Evolutionary conservation across 2,888 invertebrate species (phyloP).

Genomic region (Acanthopleura granulata): DNA sequence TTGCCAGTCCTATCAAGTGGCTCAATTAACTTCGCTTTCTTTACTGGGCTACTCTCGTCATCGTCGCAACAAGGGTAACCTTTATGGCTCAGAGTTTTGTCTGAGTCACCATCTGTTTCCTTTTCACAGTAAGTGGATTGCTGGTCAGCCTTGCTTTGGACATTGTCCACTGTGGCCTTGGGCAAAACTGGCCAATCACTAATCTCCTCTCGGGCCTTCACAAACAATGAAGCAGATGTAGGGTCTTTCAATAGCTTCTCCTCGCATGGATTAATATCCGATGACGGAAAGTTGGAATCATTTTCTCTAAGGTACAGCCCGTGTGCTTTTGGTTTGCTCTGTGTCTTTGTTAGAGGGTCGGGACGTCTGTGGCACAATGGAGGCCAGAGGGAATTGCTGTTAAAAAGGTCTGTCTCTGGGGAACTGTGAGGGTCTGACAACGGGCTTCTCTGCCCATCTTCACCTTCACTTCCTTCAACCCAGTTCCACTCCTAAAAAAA

Average conservation of each 20-base stretch:
- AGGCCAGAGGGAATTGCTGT: background rate
- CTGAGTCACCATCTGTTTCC: constrained; percentile 5
- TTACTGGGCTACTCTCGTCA: background rate
- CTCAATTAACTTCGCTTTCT: background rate
- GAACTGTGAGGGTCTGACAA: background rate
- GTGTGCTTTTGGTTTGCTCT: constrained; percentile 1
- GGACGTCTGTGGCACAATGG: background rate
- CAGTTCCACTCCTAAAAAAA: constrained; percentile 5
- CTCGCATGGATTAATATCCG: background rate
- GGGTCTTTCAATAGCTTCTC: background rate
- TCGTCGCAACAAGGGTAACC: background rate
- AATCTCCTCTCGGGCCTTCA: background rate
- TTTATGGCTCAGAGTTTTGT: background rate
- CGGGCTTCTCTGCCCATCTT: background rate
- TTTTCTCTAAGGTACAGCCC: background rate
- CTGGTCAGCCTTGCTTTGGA: background rate
- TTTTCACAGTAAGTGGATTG: background rate
- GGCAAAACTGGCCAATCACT: background rate
- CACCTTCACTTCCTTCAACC: background rate
- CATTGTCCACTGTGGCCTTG: background rate
- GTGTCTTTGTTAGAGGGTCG: background rate
- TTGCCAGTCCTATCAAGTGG: background rate
- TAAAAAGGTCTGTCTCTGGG: background rate
- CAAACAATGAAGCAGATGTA: constrained; percentile 4
- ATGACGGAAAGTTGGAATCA: constrained; percentile 1